Base-by-base conservation (phyloP, 2,113 vertebrate genomes). In the Passer domesticus region DNA sequence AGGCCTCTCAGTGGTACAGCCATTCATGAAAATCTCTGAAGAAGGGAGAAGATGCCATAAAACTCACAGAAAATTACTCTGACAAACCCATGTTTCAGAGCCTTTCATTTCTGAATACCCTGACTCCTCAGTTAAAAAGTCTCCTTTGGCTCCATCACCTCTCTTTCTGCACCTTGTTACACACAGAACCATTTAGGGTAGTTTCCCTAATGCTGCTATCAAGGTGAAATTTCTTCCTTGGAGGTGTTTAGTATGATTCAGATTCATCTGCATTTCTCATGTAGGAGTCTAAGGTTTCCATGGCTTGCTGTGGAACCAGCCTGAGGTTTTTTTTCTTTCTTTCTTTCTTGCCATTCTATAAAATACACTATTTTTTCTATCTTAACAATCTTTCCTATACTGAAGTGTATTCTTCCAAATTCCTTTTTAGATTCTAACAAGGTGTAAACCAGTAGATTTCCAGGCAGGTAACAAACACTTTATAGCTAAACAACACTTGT, bases 301-400 rank as follows among this genome's bases (percentile, higher is more conserved):
- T 1, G 4, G 33, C 11, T 64, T 80, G 10, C 37, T 67, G 9
- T 55, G 56, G 84, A 92, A 50, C 15, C 49, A 27, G 11, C 23
- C 12, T n/a, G 3, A 3, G 3, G 1, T 43, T 35, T 35, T 33
- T n/a, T n/a, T n/a, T 23, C 13, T 8, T 68, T 35, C 15, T 8
- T 68, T 35, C 3, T 50, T 80, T 43, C 25, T 63, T 66, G 19
- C 21, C 17, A 49, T 76, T 35, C 46, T 62, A n/a, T 24, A 68
- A 64, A 90, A 83, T 7, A 43, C 37, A 19, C 10, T 6, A 14
- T 47, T 64, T 7, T 87, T 41, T 15, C 43, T 79, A 9, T 49
- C 77, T 58, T 10, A 52, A 16, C 23, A 56, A 43, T 83, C 33
- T 58, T 83, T 50, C 55, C 28, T 27, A 23, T 50, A 33, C 60